A percentile compares a stretch with the other conserved stretches of the same genome.
Evolutionary conservation across 2,888 invertebrate genomes (phyloP).

Genomic region (Octodonta nipae): DNA sequence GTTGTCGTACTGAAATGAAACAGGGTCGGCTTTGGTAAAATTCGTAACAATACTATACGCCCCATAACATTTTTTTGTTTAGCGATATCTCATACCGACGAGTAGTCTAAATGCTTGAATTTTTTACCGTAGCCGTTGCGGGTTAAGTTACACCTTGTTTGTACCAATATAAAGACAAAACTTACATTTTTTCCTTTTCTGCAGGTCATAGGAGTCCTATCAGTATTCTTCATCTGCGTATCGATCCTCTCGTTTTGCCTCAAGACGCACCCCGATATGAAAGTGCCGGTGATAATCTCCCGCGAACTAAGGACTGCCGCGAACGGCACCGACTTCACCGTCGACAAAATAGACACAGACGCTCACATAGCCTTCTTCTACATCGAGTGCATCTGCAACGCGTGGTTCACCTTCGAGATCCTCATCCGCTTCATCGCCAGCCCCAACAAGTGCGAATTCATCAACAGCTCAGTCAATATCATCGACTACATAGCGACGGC

Average conservation of each 20-base stretch:
- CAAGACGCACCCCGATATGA: conserved; percentile 98
- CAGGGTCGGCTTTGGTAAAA: too few relatives aligned
- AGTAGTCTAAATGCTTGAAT: too few relatives aligned
- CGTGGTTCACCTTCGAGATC: conserved; percentile 98
- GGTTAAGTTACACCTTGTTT: too few relatives aligned
- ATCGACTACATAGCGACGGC: conserved; percentile 98
- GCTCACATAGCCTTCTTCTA: conserved; percentile 96
- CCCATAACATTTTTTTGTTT: too few relatives aligned
- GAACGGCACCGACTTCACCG: conserved; percentile 64
- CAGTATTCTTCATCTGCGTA: conserved; percentile 98
- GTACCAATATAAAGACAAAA: too few relatives aligned
- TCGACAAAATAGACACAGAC: conserved; percentile 85
- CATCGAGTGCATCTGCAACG: conserved; percentile 95
- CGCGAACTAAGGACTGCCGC: conserved; percentile 63
- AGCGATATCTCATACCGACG: too few relatives aligned
- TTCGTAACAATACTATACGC: too few relatives aligned
- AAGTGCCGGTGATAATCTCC: conserved; percentile 77
- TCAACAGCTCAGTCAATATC: conserved; percentile 88
- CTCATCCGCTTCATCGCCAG: conserved; percentile 71
- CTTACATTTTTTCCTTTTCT: too few relatives aligned
- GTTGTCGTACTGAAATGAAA: too few relatives aligned
- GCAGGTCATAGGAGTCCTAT: conserved; percentile 94
- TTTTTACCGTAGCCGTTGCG: too few relatives aligned
- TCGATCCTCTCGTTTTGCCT: conserved; percentile 98
- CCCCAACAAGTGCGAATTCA: conserved; percentile 86